phyloP scores from a whole-genome alignment of 1,140 invertebrate genomes.

The Eriosoma lanigerum region DNA sequence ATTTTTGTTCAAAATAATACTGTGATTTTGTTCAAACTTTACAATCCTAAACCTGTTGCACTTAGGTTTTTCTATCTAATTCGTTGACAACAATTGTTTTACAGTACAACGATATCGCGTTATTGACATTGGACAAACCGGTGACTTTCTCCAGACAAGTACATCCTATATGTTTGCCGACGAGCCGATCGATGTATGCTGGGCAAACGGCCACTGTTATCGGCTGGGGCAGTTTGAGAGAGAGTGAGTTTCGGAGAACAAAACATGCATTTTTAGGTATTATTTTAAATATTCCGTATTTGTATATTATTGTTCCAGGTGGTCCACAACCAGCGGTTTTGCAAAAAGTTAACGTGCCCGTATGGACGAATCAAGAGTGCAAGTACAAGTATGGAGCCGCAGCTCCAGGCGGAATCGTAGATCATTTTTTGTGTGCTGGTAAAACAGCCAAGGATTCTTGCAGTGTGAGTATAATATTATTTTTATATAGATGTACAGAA shows the following conservation, averaged over 20 bases:
- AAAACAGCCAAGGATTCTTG: conserved; percentile 81
- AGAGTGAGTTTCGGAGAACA: conserved; percentile 64
- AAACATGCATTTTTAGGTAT: neutral
- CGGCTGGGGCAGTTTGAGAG: conserved; percentile 79
- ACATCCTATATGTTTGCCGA: conserved; percentile 80
- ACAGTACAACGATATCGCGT: conserved; percentile 82
- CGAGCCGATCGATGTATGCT: conserved; percentile 63
- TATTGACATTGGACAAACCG: conserved; percentile 78
- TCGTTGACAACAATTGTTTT: no score
- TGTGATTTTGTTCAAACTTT: no score
- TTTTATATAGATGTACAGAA: no score
- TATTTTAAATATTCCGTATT: neutral
- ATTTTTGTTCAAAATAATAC: no score
- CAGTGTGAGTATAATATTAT: conserved; percentile 67
- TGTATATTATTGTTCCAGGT: conserved; percentile 61
- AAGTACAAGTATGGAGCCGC: conserved; percentile 78
- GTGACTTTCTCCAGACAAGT: conserved; percentile 75
- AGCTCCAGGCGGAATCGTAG: conserved; percentile 83
- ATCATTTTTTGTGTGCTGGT: conserved; percentile 84
- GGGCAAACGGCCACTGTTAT: conserved; percentile 76
- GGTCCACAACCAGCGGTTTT: conserved; percentile 77
- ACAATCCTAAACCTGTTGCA: no score
- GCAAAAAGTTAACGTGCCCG: conserved; percentile 80
- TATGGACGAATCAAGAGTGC: conserved; percentile 80
- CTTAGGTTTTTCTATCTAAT: no score